A percentile compares a stretch with the other conserved stretches of the same genome.
Evolutionary conservation across 2,888 invertebrate species (phyloP).

Genomic region (Oscheius sp.): DNA sequence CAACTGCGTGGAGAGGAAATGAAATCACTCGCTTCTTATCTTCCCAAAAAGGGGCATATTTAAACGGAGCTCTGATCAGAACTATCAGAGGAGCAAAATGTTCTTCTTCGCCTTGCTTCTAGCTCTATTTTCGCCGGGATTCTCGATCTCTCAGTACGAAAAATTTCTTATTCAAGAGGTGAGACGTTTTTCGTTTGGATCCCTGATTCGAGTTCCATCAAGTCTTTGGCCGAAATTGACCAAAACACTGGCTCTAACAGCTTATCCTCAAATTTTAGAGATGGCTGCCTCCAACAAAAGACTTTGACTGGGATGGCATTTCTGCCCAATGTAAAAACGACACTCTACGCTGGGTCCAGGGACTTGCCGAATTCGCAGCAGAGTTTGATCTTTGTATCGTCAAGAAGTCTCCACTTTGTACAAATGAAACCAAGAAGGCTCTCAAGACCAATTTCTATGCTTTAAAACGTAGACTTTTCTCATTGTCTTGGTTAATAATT

Average conservation of each 20-base stretch:
- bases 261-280: not conserved
- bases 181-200: not conserved
- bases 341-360: not conserved
- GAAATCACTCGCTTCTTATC: not conserved
- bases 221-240: no score
- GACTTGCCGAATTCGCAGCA: not conserved
- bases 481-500: not conserved
- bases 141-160: not conserved
- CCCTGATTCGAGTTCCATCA: no score
- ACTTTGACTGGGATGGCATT: not conserved
- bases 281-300: not conserved
- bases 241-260: no score
- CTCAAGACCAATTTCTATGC: slow-evolving; percentile 34
- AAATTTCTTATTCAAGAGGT: not conserved
- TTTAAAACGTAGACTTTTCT: slow-evolving; percentile 26
- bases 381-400: slow-evolving; percentile 20
- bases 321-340: not conserved
- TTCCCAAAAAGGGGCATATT: not conserved
- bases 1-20: no score
- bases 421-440: slow-evolving; percentile 13
- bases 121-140: not conserved
- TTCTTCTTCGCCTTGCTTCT: not conserved
- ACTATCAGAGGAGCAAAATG: not conserved
- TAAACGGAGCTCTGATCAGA: not conserved
- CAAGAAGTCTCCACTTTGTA: slow-evolving; percentile 27